These are phyloP conservation scores for Amphiprion percula DNA, from an alignment of 2,113 vertebrate genomes.

Conservation along the genomic window DNA sequence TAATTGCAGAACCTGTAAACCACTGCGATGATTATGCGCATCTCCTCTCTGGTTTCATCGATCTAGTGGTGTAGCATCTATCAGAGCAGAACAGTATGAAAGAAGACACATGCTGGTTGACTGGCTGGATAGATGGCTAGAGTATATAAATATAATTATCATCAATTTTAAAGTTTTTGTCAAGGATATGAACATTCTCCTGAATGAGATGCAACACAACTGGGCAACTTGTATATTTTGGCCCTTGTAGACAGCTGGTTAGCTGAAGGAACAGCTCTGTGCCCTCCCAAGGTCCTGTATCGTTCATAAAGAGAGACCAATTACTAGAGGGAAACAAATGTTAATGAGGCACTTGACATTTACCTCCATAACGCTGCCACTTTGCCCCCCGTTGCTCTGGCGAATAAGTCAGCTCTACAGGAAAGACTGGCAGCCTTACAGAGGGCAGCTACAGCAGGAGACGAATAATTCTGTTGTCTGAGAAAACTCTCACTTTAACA, in stretches of 20 bases:
- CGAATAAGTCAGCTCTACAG: conserved; percentile 55
- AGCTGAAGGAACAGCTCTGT: conserved; percentile 27
- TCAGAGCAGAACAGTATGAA: conserved; percentile 24
- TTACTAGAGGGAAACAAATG: conserved; percentile 72
- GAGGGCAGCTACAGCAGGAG: background rate
- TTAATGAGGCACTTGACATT: conserved; percentile 86
- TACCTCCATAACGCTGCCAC: conserved; percentile 70
- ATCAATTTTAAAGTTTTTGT: background rate
- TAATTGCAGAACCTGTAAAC: background rate
- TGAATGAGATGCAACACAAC: conserved; percentile 4
- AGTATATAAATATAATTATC: background rate
- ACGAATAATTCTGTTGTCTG: conserved; percentile 11
- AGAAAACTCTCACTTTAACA: conserved; percentile 17
- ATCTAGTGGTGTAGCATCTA: background rate
- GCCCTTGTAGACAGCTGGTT: conserved; percentile 5
- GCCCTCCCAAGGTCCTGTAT: conserved; percentile 9
- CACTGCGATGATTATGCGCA: too few species aligned
- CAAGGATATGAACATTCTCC: background rate
- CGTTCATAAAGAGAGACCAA: conserved; percentile 50
- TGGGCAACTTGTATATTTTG: conserved; percentile 3
- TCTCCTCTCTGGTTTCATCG: background rate
- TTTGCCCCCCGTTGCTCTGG: conserved; percentile 71
- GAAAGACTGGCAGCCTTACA: conserved; percentile 36
- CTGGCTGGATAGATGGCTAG: background rate
- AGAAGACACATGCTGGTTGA: conserved; percentile 5